Conservation (phyloP, 1,140 invertebrate genomes). For the Aphis craccivora region DNA sequence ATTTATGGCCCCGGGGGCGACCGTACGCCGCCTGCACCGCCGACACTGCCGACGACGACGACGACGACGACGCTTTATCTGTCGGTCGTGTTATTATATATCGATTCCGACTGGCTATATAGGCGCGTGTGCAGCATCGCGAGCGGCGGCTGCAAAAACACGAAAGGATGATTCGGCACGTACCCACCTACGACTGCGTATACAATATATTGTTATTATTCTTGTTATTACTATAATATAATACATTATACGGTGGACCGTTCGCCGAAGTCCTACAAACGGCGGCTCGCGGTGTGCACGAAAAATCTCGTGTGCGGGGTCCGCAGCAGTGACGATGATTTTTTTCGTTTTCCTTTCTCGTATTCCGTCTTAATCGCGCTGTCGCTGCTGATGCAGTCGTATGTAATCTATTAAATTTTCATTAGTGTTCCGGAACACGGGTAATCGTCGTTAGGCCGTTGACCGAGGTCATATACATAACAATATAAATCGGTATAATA, state of each 20-base stretch:
- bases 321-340: background rate
- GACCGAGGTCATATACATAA: constrained; percentile 22
- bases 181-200: background rate
- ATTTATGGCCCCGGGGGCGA: background rate
- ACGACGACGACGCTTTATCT: background rate
- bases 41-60: background rate
- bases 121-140: background rate
- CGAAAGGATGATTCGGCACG: background rate
- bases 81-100: background rate
- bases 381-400: background rate
- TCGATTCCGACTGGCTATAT: background rate
- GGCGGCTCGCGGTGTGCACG: too few species aligned
- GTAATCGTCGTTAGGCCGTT: constrained; percentile 4
- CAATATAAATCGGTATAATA: constrained; percentile 18
- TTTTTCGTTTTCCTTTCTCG: background rate
- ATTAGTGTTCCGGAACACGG: constrained; percentile 52
- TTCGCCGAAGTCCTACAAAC: background rate
- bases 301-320: background rate
- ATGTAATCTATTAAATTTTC: constrained; percentile 42
- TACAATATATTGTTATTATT: background rate
- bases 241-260: background rate
- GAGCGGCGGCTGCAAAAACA: background rate
- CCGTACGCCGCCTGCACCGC: background rate
- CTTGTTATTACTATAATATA: background rate
- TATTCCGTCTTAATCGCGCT: background rate